phyloP scores from a whole-genome alignment of 1,140 invertebrate species.

The Nebria ingens region DNA sequence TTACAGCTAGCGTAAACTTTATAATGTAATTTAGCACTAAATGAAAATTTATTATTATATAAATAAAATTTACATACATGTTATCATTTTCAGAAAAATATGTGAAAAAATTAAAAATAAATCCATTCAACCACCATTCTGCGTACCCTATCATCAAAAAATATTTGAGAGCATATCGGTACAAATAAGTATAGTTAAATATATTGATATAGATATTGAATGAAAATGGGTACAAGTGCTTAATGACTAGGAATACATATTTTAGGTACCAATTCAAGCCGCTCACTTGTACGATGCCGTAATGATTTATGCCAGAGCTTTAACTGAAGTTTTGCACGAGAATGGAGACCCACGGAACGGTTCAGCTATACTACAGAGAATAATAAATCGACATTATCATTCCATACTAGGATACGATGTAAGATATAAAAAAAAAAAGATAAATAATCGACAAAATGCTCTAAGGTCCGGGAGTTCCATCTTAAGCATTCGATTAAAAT shows the following conservation, averaged over 20 bases:
- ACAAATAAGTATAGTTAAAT: constrained; percentile 13
- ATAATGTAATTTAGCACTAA: too few species aligned
- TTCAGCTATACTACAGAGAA: constrained; percentile 53
- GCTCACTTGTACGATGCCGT: constrained; percentile 83
- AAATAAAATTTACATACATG: too few species aligned
- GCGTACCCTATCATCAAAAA: constrained; percentile 59
- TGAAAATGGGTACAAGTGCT: neutral
- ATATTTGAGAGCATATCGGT: constrained; percentile 58
- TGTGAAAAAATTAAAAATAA: constrained; percentile 54
- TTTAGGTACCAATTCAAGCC: constrained; percentile 71
- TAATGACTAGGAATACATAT: constrained; percentile 2
- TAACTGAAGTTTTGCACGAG: constrained; percentile 56
- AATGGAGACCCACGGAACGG: constrained; percentile 62
- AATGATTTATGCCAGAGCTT: constrained; percentile 69
- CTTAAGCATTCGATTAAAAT: too few species aligned
- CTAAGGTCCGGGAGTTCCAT: too few species aligned
- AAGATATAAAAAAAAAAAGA: constrained; percentile 28
- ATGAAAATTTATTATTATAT: too few species aligned
- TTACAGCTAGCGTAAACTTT: too few species aligned
- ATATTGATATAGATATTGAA: neutral
- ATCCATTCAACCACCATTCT: constrained; percentile 56
- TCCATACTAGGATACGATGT: constrained; percentile 68
- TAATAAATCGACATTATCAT: constrained; percentile 62
- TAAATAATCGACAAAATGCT: too few species aligned
- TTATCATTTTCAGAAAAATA: constrained; percentile 41